Base-by-base conservation (phyloP, 2,888 invertebrate genomes). In the Dynastes hyllus region DNA sequence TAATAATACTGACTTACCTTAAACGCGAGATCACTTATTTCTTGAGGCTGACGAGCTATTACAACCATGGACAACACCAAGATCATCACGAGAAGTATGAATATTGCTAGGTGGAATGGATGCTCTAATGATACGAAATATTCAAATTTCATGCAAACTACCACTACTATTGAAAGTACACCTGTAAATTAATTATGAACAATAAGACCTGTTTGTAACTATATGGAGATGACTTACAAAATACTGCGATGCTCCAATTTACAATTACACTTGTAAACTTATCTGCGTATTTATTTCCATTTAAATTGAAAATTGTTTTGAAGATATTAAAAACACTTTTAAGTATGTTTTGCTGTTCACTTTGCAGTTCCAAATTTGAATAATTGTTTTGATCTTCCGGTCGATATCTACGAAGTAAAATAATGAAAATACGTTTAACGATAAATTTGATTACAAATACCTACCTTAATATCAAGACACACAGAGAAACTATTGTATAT, bases 401-500 rank as follows among this genome's bases (percentile, higher is more conserved):
- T 75, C 29, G 53, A 84, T 79, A 79, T 58, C 79, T 79, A 51
- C 6, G 55, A 55, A 40, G 6, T 40, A 53, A 63, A 50, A 13
- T 13, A 3, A 22, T 16, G 9, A 65, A 65, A 32, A 66, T 2
- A 27, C 27, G n/a, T 16, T 9, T 8, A 50, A 50, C 8, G 4
- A 16, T 9, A 32, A 13, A 6, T 69, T 5, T 22, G 16, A 16
- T 67, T 65, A 2, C 16, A 40, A 53, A 2, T 91, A 97, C 92
- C 98, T 91, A 97, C 92, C 98, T 94, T 45, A 98, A 91, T 76
- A 98, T 93, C 5, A 98, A 91, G 1, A 98, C 97, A 84, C 96
- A 96, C 78, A 96, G 93, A 0, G 97, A 96, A 0, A 98, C 98
- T 82, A 98, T 97, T 2, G 97, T 96, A 88, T 98, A 98, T 0